Evolutionary conservation across 2,888 invertebrate genomes (phyloP), one percentile per base, ranked within the genome.

Genomic region (Drosophila rubida): DNA sequence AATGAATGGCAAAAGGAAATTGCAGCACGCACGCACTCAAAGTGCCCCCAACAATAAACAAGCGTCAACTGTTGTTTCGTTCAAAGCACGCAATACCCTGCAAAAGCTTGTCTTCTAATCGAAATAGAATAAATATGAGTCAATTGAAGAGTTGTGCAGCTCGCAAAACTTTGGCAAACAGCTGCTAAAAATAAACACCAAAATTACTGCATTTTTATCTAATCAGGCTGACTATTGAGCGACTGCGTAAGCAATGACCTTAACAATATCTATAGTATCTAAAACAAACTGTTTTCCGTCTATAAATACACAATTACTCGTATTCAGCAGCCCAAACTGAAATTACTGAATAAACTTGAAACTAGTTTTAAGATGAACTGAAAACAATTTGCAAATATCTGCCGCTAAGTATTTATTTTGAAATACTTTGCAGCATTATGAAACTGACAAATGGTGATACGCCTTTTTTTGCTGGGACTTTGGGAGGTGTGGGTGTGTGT

Each of bases 21-120:
- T 85, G 78, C 76, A 51, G 74, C 82, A 84, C 85, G 85, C 82
- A 87, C 82, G 78, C 85, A 78, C 51, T 62, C 59, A 53, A 60
- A 59, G 64, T 65, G 65, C 54, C 55, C 69, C 51, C 69, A 32
- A 42, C 53, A 44, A 62, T 25, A 46, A 25, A 9, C 16, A 42
- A 42, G 14, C 7, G 30, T 22, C 19, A 9, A 1, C 13, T 8
- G 23, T 13, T n/a, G n/a, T n/a, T n/a, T n/a, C n/a, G n/a, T n/a
- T 5, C 1, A 48, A 9, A n/a, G 8, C 1, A 19, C 3, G 19
- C 19, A 3, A 50, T 67, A 42, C 62, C 8, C 77, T 74, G 42
- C n/a, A 45, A 45, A 4, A 9, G 9, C 19, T 19, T n/a, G n/a
- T n/a, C n/a, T n/a, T n/a, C n/a, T n/a, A n/a, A n/a, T n/a, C n/a